Percentiles rank a stretch among this genome's conserved stretches.
These are phyloP conservation scores for Dioctria linearis DNA, from an alignment of 2,888 invertebrate genomes.

Conservation along the genomic window DNA sequence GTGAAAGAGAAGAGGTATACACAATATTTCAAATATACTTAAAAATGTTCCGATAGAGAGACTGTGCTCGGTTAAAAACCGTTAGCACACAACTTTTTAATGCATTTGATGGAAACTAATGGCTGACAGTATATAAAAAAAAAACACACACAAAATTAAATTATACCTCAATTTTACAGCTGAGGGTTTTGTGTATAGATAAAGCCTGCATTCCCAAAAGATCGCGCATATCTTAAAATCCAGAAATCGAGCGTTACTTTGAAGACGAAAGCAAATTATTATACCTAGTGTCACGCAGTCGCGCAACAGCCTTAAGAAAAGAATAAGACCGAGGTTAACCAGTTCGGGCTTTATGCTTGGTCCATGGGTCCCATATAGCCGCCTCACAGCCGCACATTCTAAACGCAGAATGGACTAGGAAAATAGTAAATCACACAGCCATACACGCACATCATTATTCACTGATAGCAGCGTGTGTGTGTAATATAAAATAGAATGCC, in stretches of 20 bases:
- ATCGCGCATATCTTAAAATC: constrained; percentile 35
- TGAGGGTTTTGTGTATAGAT: constrained; percentile 17
- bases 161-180: constrained; percentile 33
- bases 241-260: constrained; percentile 10
- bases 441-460: constrained; percentile 6
- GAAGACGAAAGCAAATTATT: constrained; percentile 1
- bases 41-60: neutral
- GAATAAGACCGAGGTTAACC: constrained; percentile 9
- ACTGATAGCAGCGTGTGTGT: neutral
- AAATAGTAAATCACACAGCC: constrained; percentile 13
- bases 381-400: too few relatives aligned
- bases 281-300: neutral
- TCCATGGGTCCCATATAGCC: too few relatives aligned
- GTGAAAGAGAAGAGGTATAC: too few relatives aligned
- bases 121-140: neutral
- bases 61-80: neutral
- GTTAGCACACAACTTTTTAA: neutral
- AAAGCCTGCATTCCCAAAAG: constrained; percentile 33
- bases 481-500: constrained; percentile 24
- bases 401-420: neutral
- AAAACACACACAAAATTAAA: constrained; percentile 45
- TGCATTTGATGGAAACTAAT: constrained; percentile 25
- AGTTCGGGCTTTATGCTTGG: neutral
- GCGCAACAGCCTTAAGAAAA: neutral
- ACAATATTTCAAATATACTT: too few relatives aligned